Evolutionary conservation across 1,140 invertebrate genomes (phyloP), one percentile per base, ranked within the genome.

Genomic region (Venustaconcha ellipsiformis): DNA sequence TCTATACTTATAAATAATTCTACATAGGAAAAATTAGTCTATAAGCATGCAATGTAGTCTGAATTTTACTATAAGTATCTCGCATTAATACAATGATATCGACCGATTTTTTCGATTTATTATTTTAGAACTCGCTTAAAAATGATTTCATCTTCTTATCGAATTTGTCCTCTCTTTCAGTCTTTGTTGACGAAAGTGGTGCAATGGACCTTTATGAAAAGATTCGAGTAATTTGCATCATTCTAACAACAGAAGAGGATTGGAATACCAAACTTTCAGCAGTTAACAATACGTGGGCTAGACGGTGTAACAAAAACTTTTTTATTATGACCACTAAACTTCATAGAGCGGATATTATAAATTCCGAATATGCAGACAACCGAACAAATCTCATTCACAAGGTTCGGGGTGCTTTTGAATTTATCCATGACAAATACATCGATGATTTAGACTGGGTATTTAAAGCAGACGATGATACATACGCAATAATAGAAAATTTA

Each of bases 401-500:
- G 73, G 74, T 78, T 5, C 14, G 67, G n/a, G 62, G 57, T 59
- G 69, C 71, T n/a, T 77, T 78, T 55, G 66, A 67, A 37, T 57
- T 65, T 48, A 48, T 81, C 3, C 80, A 83, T 77, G 30, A 78
- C 59, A 57, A 74, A 3, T 78, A 78, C 55, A 23, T 76, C 15
- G 70, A 84, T 57, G 72, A 84, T n/a, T 84, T 79, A 69, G 86
- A 87, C 70, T 87, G 81, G 79, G 74, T 87, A 67, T 20, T 87
- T 4, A 86, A 86, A 70, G 82, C 83, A 20, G 87, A 87, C 74
- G 87, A 86, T 72, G 85, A 86, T 87, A 95, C 94, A 26, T 97
- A 96, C 88, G 94, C 96, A 48, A 92, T 98, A 67, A 93, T 98
- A 14, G 96, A 99, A 88, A 98, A 98, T 89, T 90, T 98, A 62